These are phyloP conservation scores for Sesamia nonagrioides DNA, from an alignment of 1,140 invertebrate genomes.

Conservation along the genomic window DNA sequence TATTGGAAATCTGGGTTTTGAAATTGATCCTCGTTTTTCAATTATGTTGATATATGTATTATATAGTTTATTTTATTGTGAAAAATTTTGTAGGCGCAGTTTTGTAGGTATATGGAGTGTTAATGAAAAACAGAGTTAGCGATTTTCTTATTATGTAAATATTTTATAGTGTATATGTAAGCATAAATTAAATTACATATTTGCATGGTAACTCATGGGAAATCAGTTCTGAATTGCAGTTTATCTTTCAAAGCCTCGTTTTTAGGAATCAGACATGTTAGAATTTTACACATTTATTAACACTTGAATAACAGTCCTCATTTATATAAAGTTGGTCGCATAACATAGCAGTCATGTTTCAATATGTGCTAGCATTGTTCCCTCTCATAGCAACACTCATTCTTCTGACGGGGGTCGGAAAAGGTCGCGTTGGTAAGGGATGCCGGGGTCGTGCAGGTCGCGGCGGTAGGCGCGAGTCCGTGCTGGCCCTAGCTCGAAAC, in stretches of 20 bases:
- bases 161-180: too few relatives aligned
- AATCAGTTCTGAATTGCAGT: not conserved
- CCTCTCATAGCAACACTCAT: slow-evolving; percentile 83
- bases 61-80: too few relatives aligned
- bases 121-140: too few relatives aligned
- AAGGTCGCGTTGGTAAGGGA: slow-evolving; percentile 60
- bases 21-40: too few relatives aligned
- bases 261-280: not conserved
- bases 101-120: too few relatives aligned
- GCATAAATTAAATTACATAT: too few relatives aligned
- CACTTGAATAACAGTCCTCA: not conserved
- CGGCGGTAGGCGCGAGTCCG: slow-evolving; percentile 78
- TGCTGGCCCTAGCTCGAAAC: slow-evolving; percentile 79
- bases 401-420: slow-evolving; percentile 62
- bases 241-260: not conserved
- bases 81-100: too few relatives aligned
- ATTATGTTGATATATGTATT: too few relatives aligned
- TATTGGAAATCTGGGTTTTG: too few relatives aligned
- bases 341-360: slow-evolving; percentile 11
- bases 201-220: too few relatives aligned
- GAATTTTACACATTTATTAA: not conserved
- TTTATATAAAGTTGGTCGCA: not conserved
- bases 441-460: slow-evolving; percentile 71
- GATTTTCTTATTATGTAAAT: too few relatives aligned
- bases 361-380: slow-evolving; percentile 77